Base-by-base conservation (phyloP, 2,888 invertebrate species). In the Cryptocephalus primarius region DNA sequence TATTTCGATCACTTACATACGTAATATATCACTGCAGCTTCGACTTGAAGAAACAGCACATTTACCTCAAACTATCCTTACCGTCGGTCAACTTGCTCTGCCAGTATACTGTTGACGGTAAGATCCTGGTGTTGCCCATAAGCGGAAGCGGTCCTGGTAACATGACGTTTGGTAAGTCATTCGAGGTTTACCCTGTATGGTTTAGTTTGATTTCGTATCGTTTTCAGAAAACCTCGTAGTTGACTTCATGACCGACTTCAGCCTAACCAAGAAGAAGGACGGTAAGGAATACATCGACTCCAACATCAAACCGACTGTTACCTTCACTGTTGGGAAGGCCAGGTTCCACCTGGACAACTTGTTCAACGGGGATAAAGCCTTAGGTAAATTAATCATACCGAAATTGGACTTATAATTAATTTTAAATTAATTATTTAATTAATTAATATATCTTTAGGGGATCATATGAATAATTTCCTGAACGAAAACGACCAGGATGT, bases 401-500 rank as follows among this genome's bases (percentile, higher is more conserved):
- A n/a, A n/a, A n/a, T 34, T 9, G 9, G n/a, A 34, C n/a, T 34
- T 34, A 9, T 34, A 34, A n/a, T 34, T 34, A 34, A 9, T 34
- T 34, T 34, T 9, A 9, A 9, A 34, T n/a, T 34, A 34, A 34
- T n/a, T 34, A 34, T 9, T n/a, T 34, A 34, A 34, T 22, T 22
- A 22, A 22, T 44, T 45, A 13, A 40, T 40, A 31, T 39, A 39
- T 6, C 55, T 58, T 42, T 42, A 65, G 65, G 65, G 40, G 57
- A 59, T 8, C 59, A 64, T 49, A 62, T 64, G 53, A 65, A 64
- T 44, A 58, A 52, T 14, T 64, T 66, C 45, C 49, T 66, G 13
- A 65, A 66, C 42, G 65, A 65, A 42, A 66, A 65, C 49, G 57
- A 61, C 55, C 47, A 52, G 42, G 61, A 60, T 10, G 58, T 66